Conservation (phyloP, 1,140 invertebrate genomes). For the Hylaeus volcanicus region DNA sequence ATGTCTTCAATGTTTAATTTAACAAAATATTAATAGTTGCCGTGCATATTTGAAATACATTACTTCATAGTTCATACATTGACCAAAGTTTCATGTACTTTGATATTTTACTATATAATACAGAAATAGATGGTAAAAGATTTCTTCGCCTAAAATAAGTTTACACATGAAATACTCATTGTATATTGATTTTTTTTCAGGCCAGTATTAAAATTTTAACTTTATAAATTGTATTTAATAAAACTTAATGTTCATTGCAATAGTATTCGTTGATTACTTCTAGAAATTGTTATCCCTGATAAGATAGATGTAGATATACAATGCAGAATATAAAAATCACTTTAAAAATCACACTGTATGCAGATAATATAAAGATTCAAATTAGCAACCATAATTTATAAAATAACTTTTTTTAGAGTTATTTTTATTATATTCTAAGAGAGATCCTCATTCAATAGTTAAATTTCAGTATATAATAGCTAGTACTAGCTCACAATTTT, state of each 20-base stretch:
- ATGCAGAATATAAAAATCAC: conserved; percentile 3
- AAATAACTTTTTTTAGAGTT: neutral
- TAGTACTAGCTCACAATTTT: conserved; percentile 26
- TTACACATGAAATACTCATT: conserved; percentile 47
- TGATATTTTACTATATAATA: conserved; percentile 9
- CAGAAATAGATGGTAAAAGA: conserved; percentile 31
- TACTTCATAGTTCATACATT: conserved; percentile 7
- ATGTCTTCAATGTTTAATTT: conserved; percentile 3
- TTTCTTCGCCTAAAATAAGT: conserved; percentile 40
- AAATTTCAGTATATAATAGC: conserved; percentile 17
- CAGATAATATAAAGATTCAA: conserved; percentile 18
- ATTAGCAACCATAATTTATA: conserved; percentile 4
- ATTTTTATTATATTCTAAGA: neutral
- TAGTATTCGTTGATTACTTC: conserved; percentile 56
- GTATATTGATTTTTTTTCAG: conserved; percentile 44
- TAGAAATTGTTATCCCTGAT: conserved; percentile 16
- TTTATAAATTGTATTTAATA: conserved; percentile 43
- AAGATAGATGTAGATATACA: neutral
- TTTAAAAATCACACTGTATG: conserved; percentile 4
- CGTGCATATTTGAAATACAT: conserved; percentile 9
- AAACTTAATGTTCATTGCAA: conserved; percentile 60
- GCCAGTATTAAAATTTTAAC: conserved; percentile 51
- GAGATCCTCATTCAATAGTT: conserved; percentile 14
- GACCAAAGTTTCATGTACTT: conserved; percentile 3
- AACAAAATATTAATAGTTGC: conserved; percentile 20